Evolutionary conservation across 2,113 vertebrate genomes (phyloP).

Genomic region (Hiodon alosoides): DNA sequence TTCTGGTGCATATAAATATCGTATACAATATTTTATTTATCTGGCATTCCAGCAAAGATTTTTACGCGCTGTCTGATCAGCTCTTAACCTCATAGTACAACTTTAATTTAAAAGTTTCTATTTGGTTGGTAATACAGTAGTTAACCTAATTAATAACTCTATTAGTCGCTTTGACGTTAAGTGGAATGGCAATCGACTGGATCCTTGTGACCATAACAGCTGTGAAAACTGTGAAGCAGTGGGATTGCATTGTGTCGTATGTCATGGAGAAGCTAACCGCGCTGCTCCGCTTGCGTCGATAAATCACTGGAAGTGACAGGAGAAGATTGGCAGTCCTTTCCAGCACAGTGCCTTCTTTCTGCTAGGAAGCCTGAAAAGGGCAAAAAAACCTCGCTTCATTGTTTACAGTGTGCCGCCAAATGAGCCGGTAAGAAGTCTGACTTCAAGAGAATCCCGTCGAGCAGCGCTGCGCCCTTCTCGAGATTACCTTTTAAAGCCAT

Average conservation of each 20-base stretch:
- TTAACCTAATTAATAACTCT: neutral
- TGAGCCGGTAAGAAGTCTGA: constrained; percentile 44
- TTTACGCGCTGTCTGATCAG: neutral
- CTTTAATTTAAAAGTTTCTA: neutral
- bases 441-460: constrained; percentile 28
- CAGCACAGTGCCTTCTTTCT: neutral
- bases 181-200: neutral
- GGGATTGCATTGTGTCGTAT: constrained; percentile 10
- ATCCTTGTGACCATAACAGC: neutral
- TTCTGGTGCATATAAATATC: no score
- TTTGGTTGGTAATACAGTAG: neutral
- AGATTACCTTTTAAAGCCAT: constrained; percentile 65
- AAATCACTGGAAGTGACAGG: constrained; percentile 25
- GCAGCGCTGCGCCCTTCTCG: constrained; percentile 15
- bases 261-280: constrained; percentile 27
- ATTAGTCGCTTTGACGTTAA: neutral
- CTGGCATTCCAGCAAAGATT: neutral
- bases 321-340: neutral
- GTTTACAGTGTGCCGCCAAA: constrained; percentile 36
- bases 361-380: constrained; percentile 52
- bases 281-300: constrained; percentile 33
- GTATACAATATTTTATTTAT: no score
- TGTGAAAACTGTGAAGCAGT: neutral
- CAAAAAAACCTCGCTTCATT: constrained; percentile 20
- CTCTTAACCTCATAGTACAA: neutral